Conservation (phyloP, 2,888 invertebrate species). For the Macrosiphum euphorbiae region DNA sequence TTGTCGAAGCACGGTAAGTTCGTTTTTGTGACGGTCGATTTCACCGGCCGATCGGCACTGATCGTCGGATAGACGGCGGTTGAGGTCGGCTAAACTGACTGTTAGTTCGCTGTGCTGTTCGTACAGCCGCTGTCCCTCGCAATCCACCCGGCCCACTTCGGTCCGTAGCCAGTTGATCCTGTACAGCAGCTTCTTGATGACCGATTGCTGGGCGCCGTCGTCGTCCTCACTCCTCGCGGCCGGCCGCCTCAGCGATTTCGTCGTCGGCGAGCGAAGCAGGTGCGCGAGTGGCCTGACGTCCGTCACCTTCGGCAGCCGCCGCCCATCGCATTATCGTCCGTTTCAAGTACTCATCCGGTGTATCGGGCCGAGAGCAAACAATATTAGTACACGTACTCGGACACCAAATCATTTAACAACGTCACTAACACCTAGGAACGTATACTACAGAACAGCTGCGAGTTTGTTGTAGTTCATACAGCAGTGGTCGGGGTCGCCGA, state of each 20-base stretch:
- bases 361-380: too few relatives aligned
- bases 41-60: conserved; percentile 11
- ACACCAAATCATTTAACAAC: too few relatives aligned
- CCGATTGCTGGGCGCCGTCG: neutral
- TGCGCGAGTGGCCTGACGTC: neutral
- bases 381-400: too few relatives aligned
- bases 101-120: conserved; percentile 31
- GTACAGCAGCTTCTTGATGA: conserved; percentile 50
- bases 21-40: conserved; percentile 17
- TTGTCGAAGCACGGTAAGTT: conserved; percentile 3
- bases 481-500: too few relatives aligned
- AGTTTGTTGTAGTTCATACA: too few relatives aligned
- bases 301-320: neutral
- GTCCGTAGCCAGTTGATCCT: conserved; percentile 43
- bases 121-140: conserved; percentile 30
- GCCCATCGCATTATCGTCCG: neutral
- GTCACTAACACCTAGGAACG: too few relatives aligned
- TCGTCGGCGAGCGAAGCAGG: neutral
- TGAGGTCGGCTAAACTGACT: neutral
- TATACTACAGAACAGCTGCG: too few relatives aligned
- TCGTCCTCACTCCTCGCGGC: conserved; percentile 5
- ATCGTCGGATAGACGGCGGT: neutral
- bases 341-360: conserved; percentile 17
- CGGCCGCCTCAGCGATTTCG: neutral
- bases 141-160: conserved; percentile 38